Conservation (phyloP, 92 coral and sea anemone species). For the Phymanthus crucifer region DNA sequence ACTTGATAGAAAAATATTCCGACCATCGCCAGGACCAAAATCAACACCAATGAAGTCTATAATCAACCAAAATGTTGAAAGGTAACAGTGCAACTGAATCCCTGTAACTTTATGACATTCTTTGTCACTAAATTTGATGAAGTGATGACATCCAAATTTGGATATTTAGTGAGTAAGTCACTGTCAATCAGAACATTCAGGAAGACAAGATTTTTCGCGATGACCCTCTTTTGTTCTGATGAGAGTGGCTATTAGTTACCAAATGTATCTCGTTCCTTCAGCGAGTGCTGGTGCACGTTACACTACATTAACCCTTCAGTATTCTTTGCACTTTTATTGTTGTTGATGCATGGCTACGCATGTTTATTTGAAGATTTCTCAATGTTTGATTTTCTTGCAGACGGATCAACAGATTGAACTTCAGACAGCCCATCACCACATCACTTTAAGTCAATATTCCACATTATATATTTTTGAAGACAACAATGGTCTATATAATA, state of each 20-base stretch:
- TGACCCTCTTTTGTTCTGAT: no score
- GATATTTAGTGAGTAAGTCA: no score
- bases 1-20: slow-evolving; percentile 69
- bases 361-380: not conserved
- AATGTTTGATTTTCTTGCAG: slow-evolving; percentile 33
- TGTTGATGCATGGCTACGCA: no score
- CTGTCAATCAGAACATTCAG: no score
- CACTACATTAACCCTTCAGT: no score
- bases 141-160: no score
- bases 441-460: slow-evolving; percentile 41
- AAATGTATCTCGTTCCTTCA: no score
- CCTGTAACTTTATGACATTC: not conserved
- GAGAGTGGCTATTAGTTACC: no score
- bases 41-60: slow-evolving; percentile 87
- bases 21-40: slow-evolving; percentile 97
- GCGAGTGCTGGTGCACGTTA: no score
- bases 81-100: slow-evolving; percentile 31
- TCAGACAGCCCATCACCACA: slow-evolving; percentile 62
- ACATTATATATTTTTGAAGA: not conserved
- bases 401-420: slow-evolving; percentile 82
- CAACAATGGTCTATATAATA: not conserved
- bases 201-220: no score
- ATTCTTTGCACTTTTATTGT: no score
- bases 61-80: slow-evolving; percentile 83
- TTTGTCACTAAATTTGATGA: no score